phyloP scores from a whole-genome alignment of 2,797 vertebrate species.

The Clarias pachynema region DNA sequence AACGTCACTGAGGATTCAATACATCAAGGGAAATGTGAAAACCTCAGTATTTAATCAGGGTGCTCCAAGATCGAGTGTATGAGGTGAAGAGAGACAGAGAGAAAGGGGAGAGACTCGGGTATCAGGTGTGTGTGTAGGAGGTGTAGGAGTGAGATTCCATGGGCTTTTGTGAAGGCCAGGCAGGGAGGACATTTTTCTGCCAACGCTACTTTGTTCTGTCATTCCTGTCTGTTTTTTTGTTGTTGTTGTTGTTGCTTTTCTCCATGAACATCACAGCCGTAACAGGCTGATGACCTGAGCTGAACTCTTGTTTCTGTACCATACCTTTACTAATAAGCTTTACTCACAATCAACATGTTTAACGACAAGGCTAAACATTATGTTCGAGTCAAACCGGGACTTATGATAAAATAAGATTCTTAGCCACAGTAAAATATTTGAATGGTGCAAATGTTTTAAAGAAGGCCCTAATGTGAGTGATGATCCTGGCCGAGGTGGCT shows the following conservation, averaged over 20 bases:
- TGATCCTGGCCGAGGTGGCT: no score
- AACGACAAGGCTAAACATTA: not conserved
- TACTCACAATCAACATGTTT: not conserved
- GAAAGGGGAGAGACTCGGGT: not conserved
- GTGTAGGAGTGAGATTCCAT: constrained; percentile 32
- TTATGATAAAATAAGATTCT: no score
- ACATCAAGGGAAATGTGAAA: not conserved
- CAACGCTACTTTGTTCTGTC: not conserved
- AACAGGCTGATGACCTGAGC: not conserved
- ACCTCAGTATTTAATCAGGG: not conserved
- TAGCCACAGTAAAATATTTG: no score
- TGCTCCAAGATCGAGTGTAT: not conserved
- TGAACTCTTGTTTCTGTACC: not conserved
- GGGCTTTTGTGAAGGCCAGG: constrained; percentile 8
- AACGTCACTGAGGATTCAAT: not conserved
- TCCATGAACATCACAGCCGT: not conserved
- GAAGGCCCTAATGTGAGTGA: no score
- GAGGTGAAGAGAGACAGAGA: not conserved
- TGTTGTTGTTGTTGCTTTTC: not conserved
- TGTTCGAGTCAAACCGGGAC: no score
- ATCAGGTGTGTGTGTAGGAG: not conserved
- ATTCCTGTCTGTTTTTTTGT: not conserved
- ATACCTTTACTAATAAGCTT: not conserved
- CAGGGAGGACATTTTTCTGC: constrained; percentile 9
- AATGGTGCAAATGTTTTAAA: no score